Conservation (phyloP, 2,797 vertebrate genomes). For the Channa striata region DNA sequence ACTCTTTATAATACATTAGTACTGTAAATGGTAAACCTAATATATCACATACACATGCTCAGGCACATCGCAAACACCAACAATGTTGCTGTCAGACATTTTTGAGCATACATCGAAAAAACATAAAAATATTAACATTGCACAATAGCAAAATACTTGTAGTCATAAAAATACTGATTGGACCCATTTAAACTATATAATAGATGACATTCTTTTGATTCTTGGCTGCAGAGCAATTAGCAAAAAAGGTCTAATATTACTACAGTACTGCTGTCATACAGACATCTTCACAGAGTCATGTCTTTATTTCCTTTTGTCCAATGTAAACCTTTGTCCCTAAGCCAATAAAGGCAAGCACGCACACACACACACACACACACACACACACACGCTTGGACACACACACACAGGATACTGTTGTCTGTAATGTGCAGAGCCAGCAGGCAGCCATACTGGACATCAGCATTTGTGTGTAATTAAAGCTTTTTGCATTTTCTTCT, state of each 20-base stretch:
- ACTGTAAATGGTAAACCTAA: slow-evolving; percentile 1
- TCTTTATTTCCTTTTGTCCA: slow-evolving; percentile 31
- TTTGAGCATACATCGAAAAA: neutral
- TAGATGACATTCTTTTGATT: slow-evolving; percentile 36
- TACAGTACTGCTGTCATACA: slow-evolving; percentile 36
- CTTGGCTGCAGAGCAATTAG: slow-evolving; percentile 59
- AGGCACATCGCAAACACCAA: neutral
- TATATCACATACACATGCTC: neutral
- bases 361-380: slow-evolving; percentile 17
- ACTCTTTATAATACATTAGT: slow-evolving; percentile 26
- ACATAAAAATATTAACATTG: neutral
- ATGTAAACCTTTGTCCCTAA: slow-evolving; percentile 34
- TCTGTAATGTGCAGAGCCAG: slow-evolving; percentile 67
- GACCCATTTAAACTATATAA: neutral
- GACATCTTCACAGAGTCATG: slow-evolving; percentile 29
- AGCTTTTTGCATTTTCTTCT: slow-evolving; percentile 65
- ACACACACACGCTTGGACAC: neutral
- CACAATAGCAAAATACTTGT: neutral
- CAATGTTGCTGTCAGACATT: neutral
- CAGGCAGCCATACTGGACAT: slow-evolving; percentile 58
- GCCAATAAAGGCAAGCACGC: slow-evolving; percentile 11
- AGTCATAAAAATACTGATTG: neutral
- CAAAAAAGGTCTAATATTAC: too few relatives aligned
- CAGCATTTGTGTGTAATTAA: slow-evolving; percentile 71
- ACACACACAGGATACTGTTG: slow-evolving; percentile 51